phyloP scores from a whole-genome alignment of 2,113 vertebrate genomes.

The Danionella cerebrum region DNA sequence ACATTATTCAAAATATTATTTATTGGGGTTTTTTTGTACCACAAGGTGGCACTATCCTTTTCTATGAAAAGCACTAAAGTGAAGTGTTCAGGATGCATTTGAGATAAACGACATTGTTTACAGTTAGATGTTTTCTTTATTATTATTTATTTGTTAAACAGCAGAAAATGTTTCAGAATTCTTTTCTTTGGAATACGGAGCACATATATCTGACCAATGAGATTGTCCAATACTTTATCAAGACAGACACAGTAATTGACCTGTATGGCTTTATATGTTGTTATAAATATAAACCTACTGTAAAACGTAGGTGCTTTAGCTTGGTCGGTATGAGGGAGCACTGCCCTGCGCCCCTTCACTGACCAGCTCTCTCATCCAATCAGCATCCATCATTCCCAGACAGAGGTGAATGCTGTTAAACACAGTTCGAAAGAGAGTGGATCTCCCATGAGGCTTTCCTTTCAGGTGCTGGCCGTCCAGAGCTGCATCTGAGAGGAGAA shows the following conservation, averaged over 20 bases:
- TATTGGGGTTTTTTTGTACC: background rate
- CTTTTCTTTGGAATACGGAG: background rate
- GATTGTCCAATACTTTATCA: too few species aligned
- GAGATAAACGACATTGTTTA: background rate
- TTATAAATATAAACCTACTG: background rate
- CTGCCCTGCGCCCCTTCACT: background rate
- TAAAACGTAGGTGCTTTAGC: background rate
- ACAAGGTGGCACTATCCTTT: too few species aligned
- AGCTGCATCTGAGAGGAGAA: conserved; percentile 78
- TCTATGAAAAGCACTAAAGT: too few species aligned
- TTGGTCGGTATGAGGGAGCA: background rate
- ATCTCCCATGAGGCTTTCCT: background rate
- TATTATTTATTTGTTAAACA: background rate
- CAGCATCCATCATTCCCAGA: background rate
- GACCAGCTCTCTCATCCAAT: conserved; percentile 2
- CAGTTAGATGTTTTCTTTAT: conserved; percentile 1
- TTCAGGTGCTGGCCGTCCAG: conserved; percentile 77
- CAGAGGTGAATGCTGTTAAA: background rate
- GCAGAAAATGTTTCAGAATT: background rate
- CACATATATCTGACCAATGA: too few species aligned
- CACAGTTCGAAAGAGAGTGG: too few species aligned
- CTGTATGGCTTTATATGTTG: background rate
- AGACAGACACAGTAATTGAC: background rate
- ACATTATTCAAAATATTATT: too few species aligned
- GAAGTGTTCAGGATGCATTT: too few species aligned